Base-by-base conservation (phyloP, 2,888 invertebrate genomes). In the Gibbula magus region DNA sequence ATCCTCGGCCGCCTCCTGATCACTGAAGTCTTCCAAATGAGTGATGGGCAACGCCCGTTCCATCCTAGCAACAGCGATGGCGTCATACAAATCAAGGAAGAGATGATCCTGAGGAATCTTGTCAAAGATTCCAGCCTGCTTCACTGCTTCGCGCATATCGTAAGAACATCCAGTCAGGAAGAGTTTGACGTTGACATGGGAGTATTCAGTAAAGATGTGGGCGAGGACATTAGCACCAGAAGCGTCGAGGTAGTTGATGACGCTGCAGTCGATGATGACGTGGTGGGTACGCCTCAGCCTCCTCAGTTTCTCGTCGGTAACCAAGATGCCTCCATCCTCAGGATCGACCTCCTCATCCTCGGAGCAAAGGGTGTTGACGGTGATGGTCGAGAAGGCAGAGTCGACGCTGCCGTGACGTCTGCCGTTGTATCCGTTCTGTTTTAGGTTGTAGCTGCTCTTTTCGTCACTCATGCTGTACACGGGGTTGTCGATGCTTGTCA, bases 181-280 rank as follows among this genome's bases (percentile, higher is more conserved):
- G n/a, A 90, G 82, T 78, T 87, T 87, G 52, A 90, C 87, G 81
- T 89, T 89, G 5, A 90, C 90, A 81, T 90, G 90, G 1, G 83
- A 85, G 77, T 88, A 90, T 78, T 90, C 90, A 39, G 84, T 84
- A 78, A 79, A 88, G 81, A 90, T 88, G 78, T 90, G 89, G 52
- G 85, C 84, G 54, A 90, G 82, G 1, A 89, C 89, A 83, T 88
- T 89, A 25, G 88, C 89, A n/a, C 90, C 90, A 3, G 90, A 89
- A 35, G 87, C 87, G 77, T 90, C 90, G 75, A 90, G 79, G 81
- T 90, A 90, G 79, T 90, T 90, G 35, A 89, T 85, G 53, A 88
- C 85, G 7, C 87, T 84, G 78, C 88, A 88, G 82, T 90, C 90
- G 70, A 90, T 78, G 75, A 90, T 88, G 51, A 90, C 84, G 79